Base-by-base conservation (phyloP, 2,113 vertebrate species). In the Malurus cyaneus region DNA sequence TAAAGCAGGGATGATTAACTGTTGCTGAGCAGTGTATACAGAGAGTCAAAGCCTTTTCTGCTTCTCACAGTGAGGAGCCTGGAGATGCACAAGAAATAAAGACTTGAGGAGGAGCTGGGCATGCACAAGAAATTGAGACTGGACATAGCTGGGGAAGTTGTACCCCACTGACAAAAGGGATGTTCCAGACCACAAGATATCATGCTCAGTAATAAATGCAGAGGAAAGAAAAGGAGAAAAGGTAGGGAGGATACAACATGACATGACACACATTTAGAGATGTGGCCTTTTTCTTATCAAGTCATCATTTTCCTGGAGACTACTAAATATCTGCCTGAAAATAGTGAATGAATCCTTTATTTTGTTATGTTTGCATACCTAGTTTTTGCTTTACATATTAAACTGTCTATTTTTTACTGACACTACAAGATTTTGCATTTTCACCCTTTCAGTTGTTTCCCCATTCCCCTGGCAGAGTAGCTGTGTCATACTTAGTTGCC, bases 61-160 rank as follows among this genome's bases (percentile, higher is more conserved):
- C 53, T 80, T 34, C 32, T 73, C 0, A 1, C 7, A 47, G 8
- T 0, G 1, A 47, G 23, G 12, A 64, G 18, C 11, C 7, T 41
- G 41, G 6, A 11, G 12, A 29, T 18, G 21, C 12, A 60, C 18
- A 56, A 47, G 42, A 62, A n/a, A 8, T 18, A 32, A 11, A 39
- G 39, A 39, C 39, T 39, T 39, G 39, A 39, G 39, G 50, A 52
- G 25, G n/a, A n/a, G 50, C 20, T 24, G 26, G 6, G 13, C 13
- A 19, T 18, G 31, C 18, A 42, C 25, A 44, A 49, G 42, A 62
- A 52, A 8, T 1, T 19, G 19, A 14, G n/a, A 59, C 6, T 42
- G 12, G 19, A 17, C 24, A 16, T 6, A 23, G 17, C 5, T 29
- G 34, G 34, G 25, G 54, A 24, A 84, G 9, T 26, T 83, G 47